Evolutionary conservation across 2,888 invertebrate species (phyloP).

Genomic region (Melanostoma mellinum): DNA sequence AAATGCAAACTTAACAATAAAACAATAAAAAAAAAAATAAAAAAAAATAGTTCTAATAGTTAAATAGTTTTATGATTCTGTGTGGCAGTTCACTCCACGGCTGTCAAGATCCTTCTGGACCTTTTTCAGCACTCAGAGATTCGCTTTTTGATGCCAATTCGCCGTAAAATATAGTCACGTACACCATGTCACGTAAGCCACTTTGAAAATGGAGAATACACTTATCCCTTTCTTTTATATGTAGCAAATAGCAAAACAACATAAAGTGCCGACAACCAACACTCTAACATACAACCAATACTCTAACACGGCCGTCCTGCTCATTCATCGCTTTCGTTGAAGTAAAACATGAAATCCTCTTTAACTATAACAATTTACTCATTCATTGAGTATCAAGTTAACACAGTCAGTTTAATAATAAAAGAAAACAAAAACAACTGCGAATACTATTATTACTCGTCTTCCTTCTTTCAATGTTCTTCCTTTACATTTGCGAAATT

Average conservation of each 20-base stretch:
- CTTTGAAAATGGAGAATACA: too few relatives aligned
- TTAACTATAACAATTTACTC: background rate
- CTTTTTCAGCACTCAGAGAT: background rate
- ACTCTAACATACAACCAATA: background rate
- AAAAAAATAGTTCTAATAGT: too few relatives aligned
- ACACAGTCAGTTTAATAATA: constrained; percentile 3
- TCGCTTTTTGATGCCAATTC: background rate
- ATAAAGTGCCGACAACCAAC: background rate
- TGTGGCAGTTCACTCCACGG: too few relatives aligned
- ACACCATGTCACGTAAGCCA: too few relatives aligned
- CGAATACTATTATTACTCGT: background rate
- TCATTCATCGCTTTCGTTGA: too few relatives aligned
- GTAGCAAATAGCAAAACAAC: too few relatives aligned
- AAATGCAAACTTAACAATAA: too few relatives aligned
- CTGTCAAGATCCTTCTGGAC: too few relatives aligned
- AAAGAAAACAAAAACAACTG: background rate
- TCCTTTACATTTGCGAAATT: background rate
- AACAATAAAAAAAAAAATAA: too few relatives aligned
- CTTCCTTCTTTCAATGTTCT: background rate
- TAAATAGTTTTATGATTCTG: too few relatives aligned
- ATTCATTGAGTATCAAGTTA: constrained; percentile 10
- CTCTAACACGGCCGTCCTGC: constrained; percentile 4
- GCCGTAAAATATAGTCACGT: background rate
- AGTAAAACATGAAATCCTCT: background rate
- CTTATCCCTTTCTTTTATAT: too few relatives aligned